A percentile compares a stretch with the other conserved stretches of the same genome.
Evolutionary conservation across 1,140 invertebrate species (phyloP).

Genomic region (Heliconius congener): DNA sequence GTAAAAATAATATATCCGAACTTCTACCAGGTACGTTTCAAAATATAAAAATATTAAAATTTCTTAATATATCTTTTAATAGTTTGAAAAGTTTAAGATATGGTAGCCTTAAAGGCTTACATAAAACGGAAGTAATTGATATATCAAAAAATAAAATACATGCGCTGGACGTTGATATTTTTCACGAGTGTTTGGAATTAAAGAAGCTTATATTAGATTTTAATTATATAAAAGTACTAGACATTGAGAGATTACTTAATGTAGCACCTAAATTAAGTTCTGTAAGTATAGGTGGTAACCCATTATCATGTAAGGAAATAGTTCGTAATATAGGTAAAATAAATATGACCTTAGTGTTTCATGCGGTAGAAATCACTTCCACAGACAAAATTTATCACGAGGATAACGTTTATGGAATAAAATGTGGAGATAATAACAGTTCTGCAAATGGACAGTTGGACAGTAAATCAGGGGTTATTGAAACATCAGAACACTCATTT

Average conservation of each 20-base stretch:
- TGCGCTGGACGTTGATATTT: conserved; percentile 57
- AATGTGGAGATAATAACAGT: conserved; percentile 53
- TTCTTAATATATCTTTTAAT: conserved; percentile 66
- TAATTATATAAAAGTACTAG: conserved; percentile 57
- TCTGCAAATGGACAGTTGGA: neutral
- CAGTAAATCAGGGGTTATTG: neutral
- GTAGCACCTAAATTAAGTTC: conserved; percentile 50
- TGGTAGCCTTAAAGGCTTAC: conserved; percentile 60
- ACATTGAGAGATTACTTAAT: conserved; percentile 53
- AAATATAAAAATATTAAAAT: conserved; percentile 56
- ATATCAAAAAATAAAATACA: conserved; percentile 61
- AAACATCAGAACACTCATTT: conserved; percentile 10
- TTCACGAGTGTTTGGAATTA: conserved; percentile 63
- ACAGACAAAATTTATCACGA: conserved; percentile 67
- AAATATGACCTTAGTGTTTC: conserved; percentile 38
- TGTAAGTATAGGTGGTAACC: conserved; percentile 69
- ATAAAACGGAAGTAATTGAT: conserved; percentile 59
- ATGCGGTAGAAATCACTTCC: conserved; percentile 58
- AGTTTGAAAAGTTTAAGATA: conserved; percentile 52
- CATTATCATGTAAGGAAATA: conserved; percentile 63
- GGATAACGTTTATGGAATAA: conserved; percentile 70
- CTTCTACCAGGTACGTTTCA: conserved; percentile 64
- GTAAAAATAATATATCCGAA: conserved; percentile 52
- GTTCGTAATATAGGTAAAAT: conserved; percentile 51
- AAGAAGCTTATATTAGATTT: conserved; percentile 63